Base-by-base conservation (phyloP, 2,797 vertebrate species). In the Phyllotis vaccarum region DNA sequence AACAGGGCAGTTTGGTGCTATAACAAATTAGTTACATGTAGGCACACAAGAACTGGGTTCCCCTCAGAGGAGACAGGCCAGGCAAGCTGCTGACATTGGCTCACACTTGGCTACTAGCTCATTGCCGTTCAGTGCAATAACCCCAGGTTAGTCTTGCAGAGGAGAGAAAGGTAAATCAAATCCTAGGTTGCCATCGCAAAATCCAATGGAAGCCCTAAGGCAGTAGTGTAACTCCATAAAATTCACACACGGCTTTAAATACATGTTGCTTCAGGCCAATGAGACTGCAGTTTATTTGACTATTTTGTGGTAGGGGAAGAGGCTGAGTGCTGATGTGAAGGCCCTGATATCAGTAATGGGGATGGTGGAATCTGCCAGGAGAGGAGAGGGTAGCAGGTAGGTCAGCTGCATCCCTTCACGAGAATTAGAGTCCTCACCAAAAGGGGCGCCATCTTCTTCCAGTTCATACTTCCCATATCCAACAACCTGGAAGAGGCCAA, bases 271-370 rank as follows among this genome's bases (percentile, higher is more conserved):
- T 97, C 98, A 85, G 98, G 98, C 98, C 97, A 96, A 78, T 19
- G 68, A 7, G 96, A 64, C 95, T 97, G 97, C 95, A 68, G 96
- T 98, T 98, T 98, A 99, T 98, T 99, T 98, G 97, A 99, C 98
- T 98, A 99, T 99, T 97, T 99, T 99, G 98, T 99, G 99, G 98
- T 99, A 99, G 31, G 99, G 99, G 98, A 99, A 99, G 89, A 99
- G 99, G 88, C 97, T 98, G 87, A 99, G 99, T 70, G 98, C 98
- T 93, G 99, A 98, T 83, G 99, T 99, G 98, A 99, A 99, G 62
- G 98, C 98, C 95, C 99, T 99, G 98, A 99, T 99, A 98, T 99
- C 99, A 1, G 97, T 98, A 97, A 99, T 99, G 96, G 98, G 98
- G 86, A 96, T 29, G 66, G 98, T 97, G 64, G 97, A 89, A 0